Conservation (phyloP, 2,113 vertebrate species). For the Pyrgilauda ruficollis region DNA sequence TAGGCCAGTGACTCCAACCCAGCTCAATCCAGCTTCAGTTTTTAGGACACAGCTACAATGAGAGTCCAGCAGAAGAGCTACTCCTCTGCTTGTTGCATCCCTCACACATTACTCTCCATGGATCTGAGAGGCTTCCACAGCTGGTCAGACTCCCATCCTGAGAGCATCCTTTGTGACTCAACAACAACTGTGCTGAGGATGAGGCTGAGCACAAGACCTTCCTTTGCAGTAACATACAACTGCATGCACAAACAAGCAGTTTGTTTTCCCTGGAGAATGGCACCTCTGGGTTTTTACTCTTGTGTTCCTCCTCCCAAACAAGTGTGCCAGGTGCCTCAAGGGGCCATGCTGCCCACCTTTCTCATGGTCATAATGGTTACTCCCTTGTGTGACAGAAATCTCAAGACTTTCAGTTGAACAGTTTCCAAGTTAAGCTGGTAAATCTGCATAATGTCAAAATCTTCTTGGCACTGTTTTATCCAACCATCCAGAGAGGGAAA, state of each 20-base stretch:
- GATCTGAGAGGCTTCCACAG: background rate
- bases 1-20: slow-evolving; percentile 44
- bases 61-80: background rate
- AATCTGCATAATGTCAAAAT: background rate
- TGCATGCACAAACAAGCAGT: background rate
- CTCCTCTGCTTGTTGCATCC: background rate
- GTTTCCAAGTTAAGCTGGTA: background rate
- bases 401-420: background rate
- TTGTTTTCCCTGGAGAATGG: background rate
- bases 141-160: background rate
- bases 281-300: background rate
- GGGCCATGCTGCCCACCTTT: background rate
- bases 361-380: background rate
- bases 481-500: background rate
- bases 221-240: background rate
- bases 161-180: background rate
- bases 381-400: background rate
- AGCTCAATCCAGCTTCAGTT: slow-evolving; percentile 47
- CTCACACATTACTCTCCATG: rapidly evolving
- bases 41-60: background rate
- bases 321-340: background rate
- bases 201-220: background rate
- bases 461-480: background rate
- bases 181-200: background rate
- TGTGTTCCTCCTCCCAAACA: background rate